Percentiles rank a stretch among this genome's conserved stretches.
phyloP scores from a whole-genome alignment of 2,113 vertebrate species.

The Anolis sagrei region DNA sequence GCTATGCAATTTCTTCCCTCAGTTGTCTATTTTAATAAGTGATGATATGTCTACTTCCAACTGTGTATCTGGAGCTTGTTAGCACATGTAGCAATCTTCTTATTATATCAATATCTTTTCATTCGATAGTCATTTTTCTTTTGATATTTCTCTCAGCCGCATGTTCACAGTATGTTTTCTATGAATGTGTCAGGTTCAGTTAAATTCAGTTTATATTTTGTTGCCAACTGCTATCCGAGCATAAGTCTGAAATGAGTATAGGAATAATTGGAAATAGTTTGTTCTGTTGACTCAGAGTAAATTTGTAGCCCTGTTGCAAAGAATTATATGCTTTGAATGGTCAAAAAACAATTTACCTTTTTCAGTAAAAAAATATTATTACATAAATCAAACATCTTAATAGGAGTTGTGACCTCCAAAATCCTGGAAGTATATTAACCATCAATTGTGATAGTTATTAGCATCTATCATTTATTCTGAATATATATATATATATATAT shows the following conservation, averaged over 20 bases:
- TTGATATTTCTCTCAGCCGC: neutral
- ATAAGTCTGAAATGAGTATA: neutral
- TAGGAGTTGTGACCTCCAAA: neutral
- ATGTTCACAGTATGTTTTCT: constrained; percentile 8
- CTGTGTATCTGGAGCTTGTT: neutral
- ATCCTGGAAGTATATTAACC: neutral
- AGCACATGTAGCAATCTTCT: neutral
- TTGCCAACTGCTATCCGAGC: neutral
- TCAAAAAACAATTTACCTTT: neutral
- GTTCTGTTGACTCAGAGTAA: neutral
- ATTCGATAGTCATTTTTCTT: neutral
- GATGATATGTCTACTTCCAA: neutral
- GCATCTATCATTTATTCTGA: no score
- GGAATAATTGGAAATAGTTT: neutral
- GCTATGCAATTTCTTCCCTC: neutral
- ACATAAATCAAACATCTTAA: neutral
- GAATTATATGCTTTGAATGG: neutral
- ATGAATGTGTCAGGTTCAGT: neutral
- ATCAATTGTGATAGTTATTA: no score
- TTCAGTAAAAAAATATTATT: neutral
- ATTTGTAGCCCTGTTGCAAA: neutral
- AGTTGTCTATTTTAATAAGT: neutral
- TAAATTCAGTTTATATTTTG: constrained; percentile 6
- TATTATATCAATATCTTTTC: constrained; percentile 14
- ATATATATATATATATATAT: no score